These are phyloP conservation scores for Thaleichthys pacificus DNA, from an alignment of 2,797 vertebrate genomes.

Conservation along the genomic window DNA sequence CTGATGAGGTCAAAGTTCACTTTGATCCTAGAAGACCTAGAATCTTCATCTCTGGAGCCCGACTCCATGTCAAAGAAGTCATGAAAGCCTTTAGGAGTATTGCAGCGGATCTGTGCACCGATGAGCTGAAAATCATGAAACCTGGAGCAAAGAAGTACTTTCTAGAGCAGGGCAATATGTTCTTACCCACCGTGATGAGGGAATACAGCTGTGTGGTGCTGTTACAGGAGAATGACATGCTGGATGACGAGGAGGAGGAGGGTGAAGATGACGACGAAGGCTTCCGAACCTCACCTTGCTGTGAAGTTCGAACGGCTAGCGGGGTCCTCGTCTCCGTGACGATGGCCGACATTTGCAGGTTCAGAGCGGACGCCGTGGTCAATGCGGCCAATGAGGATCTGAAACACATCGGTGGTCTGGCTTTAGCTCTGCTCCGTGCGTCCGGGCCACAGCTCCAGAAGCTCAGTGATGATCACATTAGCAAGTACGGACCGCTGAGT, in stretches of 20 bases:
- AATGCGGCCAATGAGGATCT: constrained; percentile 83
- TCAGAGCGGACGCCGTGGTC: constrained; percentile 78
- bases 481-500: constrained; percentile 36
- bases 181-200: constrained; percentile 50
- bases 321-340: constrained; percentile 72
- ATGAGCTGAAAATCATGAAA: constrained; percentile 70
- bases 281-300: constrained; percentile 13
- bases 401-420: constrained; percentile 74
- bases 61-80: constrained; percentile 61
- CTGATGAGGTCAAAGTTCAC: constrained; percentile 44
- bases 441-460: constrained; percentile 80
- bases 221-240: constrained; percentile 58
- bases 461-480: constrained; percentile 63
- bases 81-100: constrained; percentile 47
- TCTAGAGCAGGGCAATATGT: constrained; percentile 46
- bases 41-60: constrained; percentile 75
- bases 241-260: constrained; percentile 29
- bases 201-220: constrained; percentile 70
- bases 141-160: constrained; percentile 83
- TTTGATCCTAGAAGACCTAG: constrained; percentile 57
- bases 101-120: constrained; percentile 45
- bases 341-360: constrained; percentile 72
- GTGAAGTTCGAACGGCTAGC: constrained; percentile 49
- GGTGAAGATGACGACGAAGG: constrained; percentile 8
- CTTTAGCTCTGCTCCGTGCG: constrained; percentile 64